phyloP scores from a whole-genome alignment of 2,113 vertebrate genomes.

The Phylloscopus whistleri region DNA sequence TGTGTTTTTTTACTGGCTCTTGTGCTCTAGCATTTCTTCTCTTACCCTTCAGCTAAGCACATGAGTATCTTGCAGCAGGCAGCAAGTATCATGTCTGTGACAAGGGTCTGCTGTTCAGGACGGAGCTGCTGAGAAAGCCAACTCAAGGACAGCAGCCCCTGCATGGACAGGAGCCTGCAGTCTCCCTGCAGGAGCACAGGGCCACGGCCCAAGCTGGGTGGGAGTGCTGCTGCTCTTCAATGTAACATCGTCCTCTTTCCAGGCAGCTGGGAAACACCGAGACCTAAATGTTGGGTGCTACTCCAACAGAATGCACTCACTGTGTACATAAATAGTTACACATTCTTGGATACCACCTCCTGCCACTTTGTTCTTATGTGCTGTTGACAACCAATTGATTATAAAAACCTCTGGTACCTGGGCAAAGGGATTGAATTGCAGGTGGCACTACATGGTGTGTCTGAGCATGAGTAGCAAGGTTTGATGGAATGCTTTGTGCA shows the following conservation, averaged over 20 bases:
- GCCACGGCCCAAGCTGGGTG: neutral
- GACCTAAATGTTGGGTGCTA: neutral
- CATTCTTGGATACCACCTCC: neutral
- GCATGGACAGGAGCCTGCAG: neutral
- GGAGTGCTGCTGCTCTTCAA: neutral
- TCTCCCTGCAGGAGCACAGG: neutral
- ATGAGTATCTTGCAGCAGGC: neutral
- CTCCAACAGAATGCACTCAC: neutral
- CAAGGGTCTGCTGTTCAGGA: neutral
- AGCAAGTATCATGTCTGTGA: neutral
- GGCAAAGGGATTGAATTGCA: neutral
- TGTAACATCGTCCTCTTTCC: neutral
- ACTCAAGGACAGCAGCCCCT: too few species aligned
- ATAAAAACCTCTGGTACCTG: neutral
- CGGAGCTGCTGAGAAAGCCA: neutral
- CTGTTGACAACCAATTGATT: neutral
- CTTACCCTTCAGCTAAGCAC: neutral
- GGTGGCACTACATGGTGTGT: neutral
- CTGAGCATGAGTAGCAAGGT: neutral
- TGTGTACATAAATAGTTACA: neutral
- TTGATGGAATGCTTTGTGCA: neutral
- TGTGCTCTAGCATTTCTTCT: neutral
- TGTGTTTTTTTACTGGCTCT: neutral
- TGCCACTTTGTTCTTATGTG: neutral
- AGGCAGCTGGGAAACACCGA: rapidly evolving